These are phyloP conservation scores for Meiosimyza platycephala DNA, from an alignment of 2,888 invertebrate species.

Conservation along the genomic window DNA sequence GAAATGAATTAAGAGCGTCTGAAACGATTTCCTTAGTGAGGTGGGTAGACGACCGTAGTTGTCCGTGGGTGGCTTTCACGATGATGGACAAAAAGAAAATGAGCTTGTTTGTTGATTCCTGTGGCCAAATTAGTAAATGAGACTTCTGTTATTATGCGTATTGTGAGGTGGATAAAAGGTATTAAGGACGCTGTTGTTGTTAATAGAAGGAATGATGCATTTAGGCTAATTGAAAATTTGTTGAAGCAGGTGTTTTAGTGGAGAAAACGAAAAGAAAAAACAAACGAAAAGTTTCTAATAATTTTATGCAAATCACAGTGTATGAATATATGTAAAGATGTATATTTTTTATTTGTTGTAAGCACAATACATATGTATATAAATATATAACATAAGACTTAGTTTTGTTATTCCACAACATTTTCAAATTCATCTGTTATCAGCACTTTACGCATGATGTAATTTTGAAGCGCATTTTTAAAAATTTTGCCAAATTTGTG, in stretches of 20 bases:
- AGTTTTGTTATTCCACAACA: no score
- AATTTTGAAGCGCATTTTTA: constrained; percentile 45
- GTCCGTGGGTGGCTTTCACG: constrained; percentile 16
- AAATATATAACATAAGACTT: no score
- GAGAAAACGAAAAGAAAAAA: neutral
- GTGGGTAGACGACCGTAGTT: neutral
- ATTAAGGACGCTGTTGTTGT: constrained; percentile 49
- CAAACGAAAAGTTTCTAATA: neutral
- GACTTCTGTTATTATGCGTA: constrained; percentile 61
- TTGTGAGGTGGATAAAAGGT: constrained; percentile 62
- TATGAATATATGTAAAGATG: neutral
- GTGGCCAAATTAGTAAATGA: constrained; percentile 57
- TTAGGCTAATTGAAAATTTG: constrained; percentile 59
- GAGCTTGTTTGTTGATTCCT: constrained; percentile 49
- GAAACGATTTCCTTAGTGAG: neutral
- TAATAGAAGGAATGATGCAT: constrained; percentile 40
- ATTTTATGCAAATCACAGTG: neutral
- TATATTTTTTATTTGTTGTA: neutral
- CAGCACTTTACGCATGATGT: constrained; percentile 59
- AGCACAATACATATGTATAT: neutral
- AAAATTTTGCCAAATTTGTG: constrained; percentile 14
- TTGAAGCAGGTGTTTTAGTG: constrained; percentile 34
- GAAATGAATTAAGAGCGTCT: constrained; percentile 42
- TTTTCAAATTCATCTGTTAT: constrained; percentile 43
- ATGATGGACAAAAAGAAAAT: constrained; percentile 7